Base-by-base conservation (phyloP, 2,888 invertebrate genomes). In the Drepana falcataria region DNA sequence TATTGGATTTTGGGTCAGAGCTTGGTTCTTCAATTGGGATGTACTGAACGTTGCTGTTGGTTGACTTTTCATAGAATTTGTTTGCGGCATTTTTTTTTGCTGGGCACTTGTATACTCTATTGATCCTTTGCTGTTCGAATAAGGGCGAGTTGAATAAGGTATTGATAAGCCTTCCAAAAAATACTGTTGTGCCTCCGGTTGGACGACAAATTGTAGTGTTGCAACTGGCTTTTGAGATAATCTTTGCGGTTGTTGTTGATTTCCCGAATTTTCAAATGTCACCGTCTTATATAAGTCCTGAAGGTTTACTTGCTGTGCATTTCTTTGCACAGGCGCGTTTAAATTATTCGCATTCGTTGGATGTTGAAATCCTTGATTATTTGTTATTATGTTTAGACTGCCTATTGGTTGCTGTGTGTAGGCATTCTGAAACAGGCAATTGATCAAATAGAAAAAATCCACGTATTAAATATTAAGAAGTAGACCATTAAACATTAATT, bases 321-420 rank as follows among this genome's bases (percentile, higher is more conserved):
- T 66, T 35, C 59, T 21, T 41, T 59, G 61, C 48, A 56, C 66
- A 4, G 54, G 55, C 21, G 7, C 40, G 62, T 52, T 58, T 3
- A 9, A 44, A 44, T 67, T 69, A 33, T 52, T 58, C 3, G 3
- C 6, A 44, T 67, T 69, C 33, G 54, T 67, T 44, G 57, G 61
- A 21, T 47, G 58, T 54, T 65, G 66, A 56, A 41, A 33, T 40
- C 40, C 51, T 40, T 51, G 51, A 6, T 2, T 37, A 34, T 9
- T 51, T 21, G 21, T 40, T 33, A 51, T 33, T 34, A n/a, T 4
- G 7, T 51, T 51, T 3, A 37, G 9, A 9, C 9, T 44, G 44
- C 44, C 9, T 44, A 44, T 9, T 2, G 6, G 33, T 34, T 37
- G 48, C 51, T 34, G 48, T 49, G 48, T 47, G 9, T 49, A 35